Percentiles rank a stretch among this genome's conserved stretches.
Evolutionary conservation across 2,113 vertebrate species (phyloP).

Genomic region (Chinchilla lanigera): DNA sequence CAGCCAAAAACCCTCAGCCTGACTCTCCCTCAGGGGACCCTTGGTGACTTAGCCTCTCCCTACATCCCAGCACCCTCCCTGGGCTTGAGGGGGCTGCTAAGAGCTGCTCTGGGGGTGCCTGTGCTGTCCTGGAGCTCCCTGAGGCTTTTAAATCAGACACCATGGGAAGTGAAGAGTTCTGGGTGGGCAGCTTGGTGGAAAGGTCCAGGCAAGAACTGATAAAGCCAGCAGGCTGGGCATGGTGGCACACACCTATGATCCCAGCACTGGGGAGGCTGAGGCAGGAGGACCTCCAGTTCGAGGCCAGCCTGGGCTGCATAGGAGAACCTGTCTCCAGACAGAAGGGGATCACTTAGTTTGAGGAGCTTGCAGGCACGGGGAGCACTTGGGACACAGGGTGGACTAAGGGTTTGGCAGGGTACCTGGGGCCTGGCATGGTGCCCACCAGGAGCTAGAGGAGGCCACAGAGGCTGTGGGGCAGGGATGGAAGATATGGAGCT

Average conservation of each 20-base stretch:
- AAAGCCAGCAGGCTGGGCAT: no score
- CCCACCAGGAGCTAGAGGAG: accelerated
- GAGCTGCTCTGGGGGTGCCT: neutral
- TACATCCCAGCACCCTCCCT: accelerated
- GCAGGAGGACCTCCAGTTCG: neutral
- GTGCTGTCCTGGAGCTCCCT: accelerated
- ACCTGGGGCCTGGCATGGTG: neutral
- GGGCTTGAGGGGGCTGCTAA: neutral
- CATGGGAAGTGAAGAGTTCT: accelerated
- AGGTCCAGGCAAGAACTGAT: neutral
- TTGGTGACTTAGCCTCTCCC: neutral
- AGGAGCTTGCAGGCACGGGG: neutral
- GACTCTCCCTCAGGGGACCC: neutral
- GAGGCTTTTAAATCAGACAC: neutral
- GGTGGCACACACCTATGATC: neutral
- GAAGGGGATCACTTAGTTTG: neutral
- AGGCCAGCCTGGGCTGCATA: neutral
- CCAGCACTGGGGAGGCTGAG: neutral
- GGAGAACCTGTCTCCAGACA: neutral
- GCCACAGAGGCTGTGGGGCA: neutral
- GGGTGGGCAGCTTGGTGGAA: no score
- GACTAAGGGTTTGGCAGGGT: neutral
- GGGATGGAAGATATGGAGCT: neutral
- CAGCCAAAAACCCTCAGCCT: neutral
- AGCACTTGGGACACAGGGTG: accelerated